These are phyloP conservation scores for Labroides dimidiatus DNA, from an alignment of 2,797 vertebrate genomes.

Conservation along the genomic window DNA sequence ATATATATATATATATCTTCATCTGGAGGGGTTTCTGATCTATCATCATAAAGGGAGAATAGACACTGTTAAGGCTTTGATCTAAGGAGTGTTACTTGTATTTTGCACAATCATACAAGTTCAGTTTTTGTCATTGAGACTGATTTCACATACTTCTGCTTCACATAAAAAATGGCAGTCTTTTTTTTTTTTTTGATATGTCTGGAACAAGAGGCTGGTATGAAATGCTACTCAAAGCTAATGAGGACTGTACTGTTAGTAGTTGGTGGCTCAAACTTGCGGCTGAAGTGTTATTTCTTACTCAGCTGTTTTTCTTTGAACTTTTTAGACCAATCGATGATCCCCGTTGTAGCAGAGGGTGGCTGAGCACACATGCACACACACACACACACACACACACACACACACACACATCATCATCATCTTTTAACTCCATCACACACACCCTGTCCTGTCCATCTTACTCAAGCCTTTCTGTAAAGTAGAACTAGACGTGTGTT, in stretches of 20 bases:
- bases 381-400: no score
- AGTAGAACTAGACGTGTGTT: not conserved
- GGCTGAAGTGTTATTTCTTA: no score
- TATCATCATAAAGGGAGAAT: constrained; percentile 24
- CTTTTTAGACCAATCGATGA: no score
- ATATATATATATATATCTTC: constrained; percentile 24
- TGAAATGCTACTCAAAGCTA: constrained; percentile 6
- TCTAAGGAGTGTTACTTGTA: constrained; percentile 21
- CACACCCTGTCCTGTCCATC: not conserved
- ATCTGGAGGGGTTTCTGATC: not conserved
- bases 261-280: not conserved
- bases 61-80: constrained; percentile 41
- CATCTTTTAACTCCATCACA: not conserved
- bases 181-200: not conserved
- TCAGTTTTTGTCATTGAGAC: constrained; percentile 26
- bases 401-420: not conserved
- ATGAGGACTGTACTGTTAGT: not conserved
- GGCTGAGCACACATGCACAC: not conserved
- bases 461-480: not conserved
- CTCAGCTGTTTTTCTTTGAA: no score
- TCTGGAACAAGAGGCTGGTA: not conserved
- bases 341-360: no score
- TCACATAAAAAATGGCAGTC: constrained; percentile 10
- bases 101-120: constrained; percentile 14
- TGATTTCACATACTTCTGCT: constrained; percentile 26